Percentiles rank a stretch among this genome's conserved stretches.
phyloP scores from a whole-genome alignment of 2,797 vertebrate species.

The Schizopygopsis pylzovi region DNA sequence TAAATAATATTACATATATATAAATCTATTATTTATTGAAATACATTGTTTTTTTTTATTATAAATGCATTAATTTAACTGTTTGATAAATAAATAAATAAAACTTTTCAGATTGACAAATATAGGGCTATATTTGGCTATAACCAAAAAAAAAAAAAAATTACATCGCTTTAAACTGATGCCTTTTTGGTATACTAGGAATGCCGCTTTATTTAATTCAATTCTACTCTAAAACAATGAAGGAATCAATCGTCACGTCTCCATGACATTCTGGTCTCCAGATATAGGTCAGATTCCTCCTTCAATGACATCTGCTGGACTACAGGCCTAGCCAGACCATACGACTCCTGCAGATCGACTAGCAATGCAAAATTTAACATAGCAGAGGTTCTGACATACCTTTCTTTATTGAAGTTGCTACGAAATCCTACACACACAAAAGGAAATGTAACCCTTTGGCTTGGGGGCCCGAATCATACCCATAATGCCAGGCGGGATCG shows the following conservation, averaged over 20 bases:
- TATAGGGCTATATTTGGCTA: too few species aligned
- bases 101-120: neutral
- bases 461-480: slow-evolving; percentile 40
- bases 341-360: neutral
- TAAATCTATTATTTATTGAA: neutral
- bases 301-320: slow-evolving; percentile 10
- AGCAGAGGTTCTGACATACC: slow-evolving; percentile 31
- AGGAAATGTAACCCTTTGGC: slow-evolving; percentile 48
- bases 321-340: neutral
- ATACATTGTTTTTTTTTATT: neutral
- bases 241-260: neutral
- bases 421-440: slow-evolving; percentile 46
- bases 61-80: too few species aligned
- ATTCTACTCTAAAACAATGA: neutral
- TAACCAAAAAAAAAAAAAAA: neutral
- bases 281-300: slow-evolving; percentile 2
- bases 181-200: neutral
- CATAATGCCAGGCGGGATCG: slow-evolving; percentile 44
- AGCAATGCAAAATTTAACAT: slow-evolving; percentile 28
- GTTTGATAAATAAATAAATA: neutral
- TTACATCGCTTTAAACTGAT: too few species aligned
- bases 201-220: neutral
- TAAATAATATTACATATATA: neutral
- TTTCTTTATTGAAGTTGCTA: slow-evolving; percentile 53
- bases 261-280: slow-evolving; percentile 2